Evolutionary conservation across 2,113 vertebrate genomes (phyloP), one percentile per base, ranked within the genome.

Genomic region (Leptosomus discolor): DNA sequence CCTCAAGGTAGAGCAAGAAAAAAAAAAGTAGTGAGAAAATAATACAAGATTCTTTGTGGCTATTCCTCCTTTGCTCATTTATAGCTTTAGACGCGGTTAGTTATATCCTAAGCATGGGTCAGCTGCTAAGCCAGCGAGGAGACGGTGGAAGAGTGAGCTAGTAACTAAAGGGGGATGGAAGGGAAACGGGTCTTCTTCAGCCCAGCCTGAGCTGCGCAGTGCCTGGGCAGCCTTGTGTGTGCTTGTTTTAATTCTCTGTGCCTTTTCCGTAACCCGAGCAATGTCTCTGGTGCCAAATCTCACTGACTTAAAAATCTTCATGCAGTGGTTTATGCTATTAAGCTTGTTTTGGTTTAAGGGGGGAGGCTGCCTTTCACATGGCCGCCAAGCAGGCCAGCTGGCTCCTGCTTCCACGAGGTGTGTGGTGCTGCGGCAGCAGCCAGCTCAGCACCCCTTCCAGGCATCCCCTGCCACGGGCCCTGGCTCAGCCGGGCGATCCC

Each of bases 321-420:
- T 29, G 17, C 45, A 5, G 2, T 23, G 41, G 21, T 57, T 88
- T 80, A n/a, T 23, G 45, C 34, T 60, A 2, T 30, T n/a, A 14
- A 67, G 37, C 8, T 22, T 9, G 21, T 21, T 80, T 54, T 41
- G 43, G 46, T 57, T 48, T 16, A 22, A 37, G 54, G 36, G 84
- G 27, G n/a, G 17, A 48, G 56, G 56, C 32, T 34, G 51, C 15
- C 0, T 32, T 45, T 54, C 37, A 4, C 39, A 3, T 12, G 53
- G 67, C 29, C n/a, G 0, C n/a, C 0, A 0, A 5, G 21, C 46
- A 3, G 0, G 0, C 16, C 56, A 9, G 26, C 45, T 80, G 81
- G 43, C 37, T 63, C 0, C 0, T 39, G 58, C 48, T 63, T 29
- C 22, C 2, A 0, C 5, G 32, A 23, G n/a, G 20, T 0, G 0